Conservation (phyloP, 2,113 vertebrate genomes). For the Mastomys coucha region DNA sequence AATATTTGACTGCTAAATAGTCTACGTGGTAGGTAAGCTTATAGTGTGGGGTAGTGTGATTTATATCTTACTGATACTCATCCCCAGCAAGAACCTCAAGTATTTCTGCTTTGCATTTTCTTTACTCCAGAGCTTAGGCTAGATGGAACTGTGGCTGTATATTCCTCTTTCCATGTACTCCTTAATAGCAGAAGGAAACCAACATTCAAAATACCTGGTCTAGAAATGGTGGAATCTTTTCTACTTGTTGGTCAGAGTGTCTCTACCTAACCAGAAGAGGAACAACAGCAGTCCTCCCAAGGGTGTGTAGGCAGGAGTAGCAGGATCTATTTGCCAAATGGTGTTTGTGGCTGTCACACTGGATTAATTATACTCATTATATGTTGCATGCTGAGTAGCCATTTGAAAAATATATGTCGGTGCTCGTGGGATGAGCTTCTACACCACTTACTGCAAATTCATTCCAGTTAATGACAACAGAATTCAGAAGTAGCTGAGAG, state of each 20-base stretch:
- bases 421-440: constrained; percentile 8
- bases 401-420: not conserved
- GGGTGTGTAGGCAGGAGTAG: not conserved
- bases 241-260: not conserved
- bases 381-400: not conserved
- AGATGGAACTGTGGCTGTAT: not conserved
- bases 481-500: constrained; percentile 24
- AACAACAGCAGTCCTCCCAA: not conserved
- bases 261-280: not conserved
- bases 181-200: not conserved
- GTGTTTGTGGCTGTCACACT: not conserved
- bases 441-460: not conserved
- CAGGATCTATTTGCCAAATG: not conserved
- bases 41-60: not conserved
- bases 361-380: constrained; percentile 11
- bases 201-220: constrained; percentile 22
- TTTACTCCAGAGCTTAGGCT: not conserved
- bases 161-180: not conserved
- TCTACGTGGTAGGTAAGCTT: not conserved
- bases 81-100: not conserved
- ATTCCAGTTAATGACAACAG: not conserved
- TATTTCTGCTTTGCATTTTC: not conserved
- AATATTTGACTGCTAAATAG: not conserved
- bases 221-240: not conserved
- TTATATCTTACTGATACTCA: constrained; percentile 46